phyloP scores from a whole-genome alignment of 1,140 invertebrate genomes.

The Macrobrachium rosenbergii region DNA sequence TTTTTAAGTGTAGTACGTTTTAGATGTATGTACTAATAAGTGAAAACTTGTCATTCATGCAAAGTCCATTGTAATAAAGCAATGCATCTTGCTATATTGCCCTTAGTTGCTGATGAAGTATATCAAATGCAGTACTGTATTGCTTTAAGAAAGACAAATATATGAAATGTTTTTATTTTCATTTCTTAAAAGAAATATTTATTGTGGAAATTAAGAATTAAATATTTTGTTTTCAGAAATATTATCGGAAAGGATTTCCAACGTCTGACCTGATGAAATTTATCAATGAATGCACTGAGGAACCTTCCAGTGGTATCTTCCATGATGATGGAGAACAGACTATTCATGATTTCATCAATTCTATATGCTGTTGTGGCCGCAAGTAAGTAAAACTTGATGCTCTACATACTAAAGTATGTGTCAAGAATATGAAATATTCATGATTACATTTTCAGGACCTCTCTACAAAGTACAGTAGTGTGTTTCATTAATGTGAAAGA shows the following conservation, averaged over 20 bases:
- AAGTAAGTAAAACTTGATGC: constrained; percentile 10
- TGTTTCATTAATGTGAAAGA: no score
- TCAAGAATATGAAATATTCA: not conserved
- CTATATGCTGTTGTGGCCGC: constrained; percentile 59
- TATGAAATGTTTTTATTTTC: not conserved
- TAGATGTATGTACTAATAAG: not conserved
- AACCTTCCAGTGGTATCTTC: constrained; percentile 58
- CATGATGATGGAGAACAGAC: constrained; percentile 55
- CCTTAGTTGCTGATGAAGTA: no score
- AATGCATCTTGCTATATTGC: no score
- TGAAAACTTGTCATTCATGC: not conserved
- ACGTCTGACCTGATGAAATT: constrained; percentile 51
- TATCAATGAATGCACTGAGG: constrained; percentile 56
- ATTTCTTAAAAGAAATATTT: not conserved
- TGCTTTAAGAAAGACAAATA: no score
- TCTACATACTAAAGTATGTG: not conserved
- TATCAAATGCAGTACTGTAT: no score
- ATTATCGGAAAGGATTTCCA: constrained; percentile 58
- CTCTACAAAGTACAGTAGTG: no score
- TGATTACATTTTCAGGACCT: not conserved
- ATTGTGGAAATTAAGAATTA: not conserved
- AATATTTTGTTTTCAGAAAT: constrained; percentile 37
- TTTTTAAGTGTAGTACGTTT: not conserved
- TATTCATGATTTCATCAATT: constrained; percentile 63
- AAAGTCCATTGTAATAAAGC: no score